Evolutionary conservation across 2,888 invertebrate species (phyloP), one percentile per base, ranked within the genome.

Genomic region (Neoscelio sp.): DNA sequence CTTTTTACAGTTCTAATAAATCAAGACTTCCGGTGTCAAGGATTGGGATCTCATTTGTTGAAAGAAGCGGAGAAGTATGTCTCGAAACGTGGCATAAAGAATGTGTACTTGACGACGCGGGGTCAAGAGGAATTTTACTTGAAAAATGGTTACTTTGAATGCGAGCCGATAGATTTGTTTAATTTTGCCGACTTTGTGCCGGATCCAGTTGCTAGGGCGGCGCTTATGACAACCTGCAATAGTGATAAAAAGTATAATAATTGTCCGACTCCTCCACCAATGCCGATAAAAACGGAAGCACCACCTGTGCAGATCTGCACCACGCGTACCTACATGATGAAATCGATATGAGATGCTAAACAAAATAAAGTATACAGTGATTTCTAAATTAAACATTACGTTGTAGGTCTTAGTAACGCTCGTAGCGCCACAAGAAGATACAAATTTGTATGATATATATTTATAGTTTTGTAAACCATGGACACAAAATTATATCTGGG

Each of bases 41-140:
- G 95, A 82, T 92, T 95, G 80, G 97, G 97, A 13, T 95, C 94
- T 84, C 92, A 93, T 85, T 91, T 97, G 33, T 95, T 97, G 94
- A 92, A 91, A 71, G 93, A 94, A 87, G 93, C 94, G 4, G 96
- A 97, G 91, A 93, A 94, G 80, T 96, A 96, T 88, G 93, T 92
- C 81, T 91, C 91, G 71, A 91, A 91, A 77, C 92, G 95, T 79
- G 91, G 92, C 74, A 91, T 95, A 80, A 92, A 93, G 85, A 93
- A 92, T 86, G 91, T 95, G 79, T 95, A 94, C 90, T 90, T 95
- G 79, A 93, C 94, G 30, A 95, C 95, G 18, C 93, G 94, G 86
- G 96, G 95, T 18, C 95, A 96, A 88, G 95, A 95, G 86, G 91
- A 92, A 38, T 96, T 96, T 90, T 96, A 96, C 87, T 90, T 92